Conservation (phyloP, 2,797 vertebrate species). For the Acanthurus tractus region DNA sequence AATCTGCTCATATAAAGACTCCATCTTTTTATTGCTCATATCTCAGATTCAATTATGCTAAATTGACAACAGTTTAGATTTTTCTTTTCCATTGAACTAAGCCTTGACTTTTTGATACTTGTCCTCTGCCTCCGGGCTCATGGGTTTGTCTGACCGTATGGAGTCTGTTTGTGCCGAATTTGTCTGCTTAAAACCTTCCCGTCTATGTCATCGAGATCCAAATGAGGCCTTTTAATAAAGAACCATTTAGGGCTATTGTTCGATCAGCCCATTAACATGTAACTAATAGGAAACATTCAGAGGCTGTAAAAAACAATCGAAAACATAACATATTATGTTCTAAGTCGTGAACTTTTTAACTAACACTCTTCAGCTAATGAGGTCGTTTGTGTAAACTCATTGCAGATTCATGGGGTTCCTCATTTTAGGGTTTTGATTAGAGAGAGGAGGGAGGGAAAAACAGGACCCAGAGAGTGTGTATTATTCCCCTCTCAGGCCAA, state of each 20-base stretch:
- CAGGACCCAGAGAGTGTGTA: constrained; percentile 38
- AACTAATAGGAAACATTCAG: constrained; percentile 58
- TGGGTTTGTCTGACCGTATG: constrained; percentile 30
- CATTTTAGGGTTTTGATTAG: constrained; percentile 59
- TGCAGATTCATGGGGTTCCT: constrained; percentile 63
- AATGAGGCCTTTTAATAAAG: constrained; percentile 3
- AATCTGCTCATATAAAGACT: no score
- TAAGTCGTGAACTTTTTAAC: constrained; percentile 31
- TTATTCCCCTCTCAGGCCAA: constrained; percentile 49
- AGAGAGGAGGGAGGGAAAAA: constrained; percentile 13
- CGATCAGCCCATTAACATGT: constrained; percentile 3
- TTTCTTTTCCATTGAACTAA: constrained; percentile 9
- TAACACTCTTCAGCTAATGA: constrained; percentile 55
- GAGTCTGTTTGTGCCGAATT: constrained; percentile 18
- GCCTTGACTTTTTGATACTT: constrained; percentile 22
- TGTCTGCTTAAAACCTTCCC: constrained; percentile 4
- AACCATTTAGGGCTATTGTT: constrained; percentile 2
- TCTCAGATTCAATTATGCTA: no score
- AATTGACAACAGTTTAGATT: no score
- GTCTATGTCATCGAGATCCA: neutral
- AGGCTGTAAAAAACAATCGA: constrained; percentile 12
- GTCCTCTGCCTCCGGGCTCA: constrained; percentile 33
- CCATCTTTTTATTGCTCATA: no score
- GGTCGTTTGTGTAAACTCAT: constrained; percentile 54
- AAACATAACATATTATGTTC: constrained; percentile 49